Evolutionary conservation across 1,140 invertebrate species (phyloP), one percentile per base, ranked within the genome.

Genomic region (Drosophila littoralis): DNA sequence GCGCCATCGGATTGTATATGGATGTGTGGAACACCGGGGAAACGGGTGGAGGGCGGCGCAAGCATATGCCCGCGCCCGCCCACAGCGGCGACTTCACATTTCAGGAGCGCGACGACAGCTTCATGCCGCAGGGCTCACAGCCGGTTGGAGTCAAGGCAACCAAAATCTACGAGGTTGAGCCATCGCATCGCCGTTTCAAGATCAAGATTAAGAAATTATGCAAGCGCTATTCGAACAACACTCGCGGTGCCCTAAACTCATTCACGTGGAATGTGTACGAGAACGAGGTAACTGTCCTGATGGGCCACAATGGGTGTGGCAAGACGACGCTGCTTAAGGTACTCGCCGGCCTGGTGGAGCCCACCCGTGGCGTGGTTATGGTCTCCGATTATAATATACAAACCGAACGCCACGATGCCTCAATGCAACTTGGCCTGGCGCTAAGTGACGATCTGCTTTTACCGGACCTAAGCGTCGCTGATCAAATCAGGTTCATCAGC

Each of bases 221-320:
- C 92, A 76, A 82, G 63, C 48, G 92, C 86, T 59, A 86, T 89
- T 40, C 8, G 2, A 61, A 90, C 79, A 72, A 92, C 85, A 65
- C 32, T 45, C 50, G 95, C 93, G 5, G 94, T 96, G 2, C 76
- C 6, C 33, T 86, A 0, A 94, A 96, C 54, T 94, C 95, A 43
- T 94, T 97, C 5, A 95, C 93, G 42, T 78, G 77, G 69, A 86
- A 77, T 52, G 77, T 92, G 1, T 86, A 83, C 48, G 85, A 91
- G 54, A 95, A 96, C 75, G 94, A 95, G 88, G 95, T 96, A 63
- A 95, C 95, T 4, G 94, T 95, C 2, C 91, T 98, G 17, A 93
- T 98, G 40, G 97, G 97, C 10, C 97, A 96, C 77, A 97, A 97
- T 91, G 96, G 96, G 32, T 96, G 96, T 71, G 97, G 97, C 8